These are phyloP conservation scores for Psammodynastes pulverulentus DNA, from an alignment of 2,113 vertebrate species.

Conservation along the genomic window DNA sequence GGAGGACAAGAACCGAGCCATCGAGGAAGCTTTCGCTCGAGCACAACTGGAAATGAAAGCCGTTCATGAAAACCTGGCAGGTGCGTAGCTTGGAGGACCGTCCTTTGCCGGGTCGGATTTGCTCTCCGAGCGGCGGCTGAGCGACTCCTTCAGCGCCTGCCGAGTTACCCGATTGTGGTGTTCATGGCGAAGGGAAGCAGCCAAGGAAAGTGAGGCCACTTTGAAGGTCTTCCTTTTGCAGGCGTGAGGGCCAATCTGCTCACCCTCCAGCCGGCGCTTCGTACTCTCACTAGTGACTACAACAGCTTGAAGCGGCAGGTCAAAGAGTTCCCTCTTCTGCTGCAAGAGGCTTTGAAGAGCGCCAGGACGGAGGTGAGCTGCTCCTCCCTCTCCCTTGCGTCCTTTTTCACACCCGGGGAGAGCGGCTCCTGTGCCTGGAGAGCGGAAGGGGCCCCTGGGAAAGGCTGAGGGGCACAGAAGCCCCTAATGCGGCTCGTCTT, in stretches of 20 bases:
- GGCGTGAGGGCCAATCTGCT: conserved; percentile 91
- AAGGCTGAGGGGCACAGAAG: neutral
- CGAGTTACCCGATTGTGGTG: rapidly evolving
- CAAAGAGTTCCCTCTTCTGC: conserved; percentile 87
- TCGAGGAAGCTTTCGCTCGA: conserved; percentile 87
- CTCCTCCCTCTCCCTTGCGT: neutral
- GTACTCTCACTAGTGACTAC: conserved; percentile 91
- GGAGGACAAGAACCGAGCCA: conserved; percentile 91
- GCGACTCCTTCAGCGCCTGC: neutral
- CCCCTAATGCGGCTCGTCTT: neutral
- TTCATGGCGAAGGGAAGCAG: neutral
- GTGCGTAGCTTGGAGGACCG: conserved; percentile 57
- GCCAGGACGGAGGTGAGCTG: conserved; percentile 83
- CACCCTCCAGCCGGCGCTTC: conserved; percentile 87
- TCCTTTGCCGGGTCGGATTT: no score
- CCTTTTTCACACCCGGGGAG: neutral
- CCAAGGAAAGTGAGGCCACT: no score
- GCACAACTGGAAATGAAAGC: conserved; percentile 96
- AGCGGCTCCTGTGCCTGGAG: neutral
- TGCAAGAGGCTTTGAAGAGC: conserved; percentile 82
- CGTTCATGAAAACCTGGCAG: conserved; percentile 94
- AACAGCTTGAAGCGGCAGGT: conserved; percentile 92
- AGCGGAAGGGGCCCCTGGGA: neutral
- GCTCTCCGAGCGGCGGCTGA: neutral
- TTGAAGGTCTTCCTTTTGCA: conserved; percentile 41